These are phyloP conservation scores for Heliconius congener DNA, from an alignment of 1,140 invertebrate species.

Conservation along the genomic window DNA sequence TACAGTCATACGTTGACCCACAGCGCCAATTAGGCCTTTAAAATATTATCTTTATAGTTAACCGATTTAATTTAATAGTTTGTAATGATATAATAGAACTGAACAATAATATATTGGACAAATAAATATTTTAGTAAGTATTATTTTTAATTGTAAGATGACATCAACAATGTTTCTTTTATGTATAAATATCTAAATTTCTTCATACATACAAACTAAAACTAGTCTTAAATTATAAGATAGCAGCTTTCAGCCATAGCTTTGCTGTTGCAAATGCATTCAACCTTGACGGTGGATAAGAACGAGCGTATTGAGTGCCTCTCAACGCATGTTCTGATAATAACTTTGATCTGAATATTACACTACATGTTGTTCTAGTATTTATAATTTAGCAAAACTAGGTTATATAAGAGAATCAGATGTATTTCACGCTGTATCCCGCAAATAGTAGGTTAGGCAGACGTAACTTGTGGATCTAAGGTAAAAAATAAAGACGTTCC, in stretches of 20 bases:
- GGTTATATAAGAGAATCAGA: background rate
- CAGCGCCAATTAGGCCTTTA: too few relatives aligned
- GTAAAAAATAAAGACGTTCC: too few relatives aligned
- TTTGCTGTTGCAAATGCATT: constrained; percentile 50
- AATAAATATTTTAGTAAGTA: too few relatives aligned
- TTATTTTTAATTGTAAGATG: background rate
- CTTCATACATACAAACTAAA: background rate
- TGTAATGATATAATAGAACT: too few relatives aligned
- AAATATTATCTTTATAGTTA: too few relatives aligned
- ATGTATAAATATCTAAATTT: background rate
- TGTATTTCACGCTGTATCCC: too few relatives aligned
- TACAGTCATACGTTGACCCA: too few relatives aligned
- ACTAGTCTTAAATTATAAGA: constrained; percentile 23
- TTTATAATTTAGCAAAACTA: constrained; percentile 5
- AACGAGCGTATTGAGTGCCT: constrained; percentile 52
- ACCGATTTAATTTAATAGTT: too few relatives aligned
- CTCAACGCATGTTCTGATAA: constrained; percentile 50
- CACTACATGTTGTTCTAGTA: constrained; percentile 21
- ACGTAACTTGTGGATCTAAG: too few relatives aligned
- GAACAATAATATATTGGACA: too few relatives aligned
- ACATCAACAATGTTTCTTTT: background rate
- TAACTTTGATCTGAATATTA: constrained; percentile 42
- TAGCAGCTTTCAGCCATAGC: constrained; percentile 31
- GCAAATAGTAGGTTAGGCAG: too few relatives aligned
- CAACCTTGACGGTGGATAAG: constrained; percentile 54